phyloP scores from a whole-genome alignment of 2,888 invertebrate genomes.

The Pseudolycoriella hygida region DNA sequence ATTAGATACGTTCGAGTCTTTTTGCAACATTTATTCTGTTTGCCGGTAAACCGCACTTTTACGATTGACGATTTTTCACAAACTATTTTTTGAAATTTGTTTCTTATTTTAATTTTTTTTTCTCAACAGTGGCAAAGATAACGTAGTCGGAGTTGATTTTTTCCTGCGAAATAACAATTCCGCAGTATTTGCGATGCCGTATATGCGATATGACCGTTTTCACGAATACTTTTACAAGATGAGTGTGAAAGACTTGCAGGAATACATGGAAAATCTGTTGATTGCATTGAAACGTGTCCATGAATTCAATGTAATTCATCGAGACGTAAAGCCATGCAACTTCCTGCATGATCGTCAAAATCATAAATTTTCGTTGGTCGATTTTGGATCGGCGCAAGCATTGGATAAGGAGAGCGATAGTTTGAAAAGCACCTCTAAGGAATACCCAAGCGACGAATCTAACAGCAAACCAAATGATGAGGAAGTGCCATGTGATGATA shows the following conservation, averaged over 20 bases:
- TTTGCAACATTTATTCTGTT: too few relatives aligned
- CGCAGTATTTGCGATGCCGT: slow-evolving; percentile 79
- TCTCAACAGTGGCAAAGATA: slow-evolving; percentile 48
- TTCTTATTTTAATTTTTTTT: neutral
- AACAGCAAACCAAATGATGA: slow-evolving; percentile 3
- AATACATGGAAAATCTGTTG: slow-evolving; percentile 67
- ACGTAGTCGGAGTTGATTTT: slow-evolving; percentile 64
- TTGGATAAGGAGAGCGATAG: neutral
- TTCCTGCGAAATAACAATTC: slow-evolving; percentile 61
- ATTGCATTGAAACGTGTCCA: slow-evolving; percentile 65
- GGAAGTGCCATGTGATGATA: slow-evolving; percentile 1
- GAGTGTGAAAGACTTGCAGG: slow-evolving; percentile 48
- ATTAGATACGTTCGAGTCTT: too few relatives aligned
- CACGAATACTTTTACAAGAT: slow-evolving; percentile 60
- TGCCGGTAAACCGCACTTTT: too few relatives aligned
- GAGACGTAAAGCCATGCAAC: slow-evolving; percentile 84
- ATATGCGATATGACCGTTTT: slow-evolving; percentile 61
- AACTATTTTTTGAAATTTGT: neutral
- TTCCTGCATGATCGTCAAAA: slow-evolving; percentile 65
- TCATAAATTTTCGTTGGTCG: slow-evolving; percentile 59
- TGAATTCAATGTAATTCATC: slow-evolving; percentile 66
- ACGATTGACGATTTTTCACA: too few relatives aligned
- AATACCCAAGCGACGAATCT: slow-evolving; percentile 1
- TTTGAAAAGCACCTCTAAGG: slow-evolving; percentile 2
- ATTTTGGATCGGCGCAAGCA: slow-evolving; percentile 76